These are phyloP conservation scores for Aphelocoma coerulescens DNA, from an alignment of 2,113 vertebrate species.

Conservation along the genomic window DNA sequence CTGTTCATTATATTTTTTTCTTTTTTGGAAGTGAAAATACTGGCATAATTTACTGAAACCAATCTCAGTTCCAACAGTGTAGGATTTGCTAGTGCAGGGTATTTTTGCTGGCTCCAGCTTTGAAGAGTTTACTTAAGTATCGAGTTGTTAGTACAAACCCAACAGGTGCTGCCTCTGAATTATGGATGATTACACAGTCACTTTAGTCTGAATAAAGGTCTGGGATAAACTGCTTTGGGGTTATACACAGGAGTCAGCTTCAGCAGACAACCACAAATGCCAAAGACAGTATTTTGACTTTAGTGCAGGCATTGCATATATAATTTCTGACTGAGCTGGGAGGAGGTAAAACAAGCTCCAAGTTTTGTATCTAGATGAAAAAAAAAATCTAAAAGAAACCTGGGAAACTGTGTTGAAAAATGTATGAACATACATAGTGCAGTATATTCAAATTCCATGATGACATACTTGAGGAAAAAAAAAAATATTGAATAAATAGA, in stretches of 20 bases:
- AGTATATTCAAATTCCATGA: background rate
- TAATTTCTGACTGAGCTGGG: background rate
- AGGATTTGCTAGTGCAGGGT: background rate
- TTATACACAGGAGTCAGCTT: background rate
- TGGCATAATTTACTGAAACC: background rate
- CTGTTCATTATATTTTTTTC: background rate
- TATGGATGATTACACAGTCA: background rate
- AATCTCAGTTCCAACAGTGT: background rate
- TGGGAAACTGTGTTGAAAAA: background rate
- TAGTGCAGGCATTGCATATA: background rate
- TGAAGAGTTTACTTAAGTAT: background rate
- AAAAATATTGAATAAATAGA: background rate
- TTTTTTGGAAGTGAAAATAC: background rate
- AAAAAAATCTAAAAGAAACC: background rate
- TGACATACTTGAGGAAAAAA: background rate
- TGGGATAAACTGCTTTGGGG: background rate
- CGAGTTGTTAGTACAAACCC: background rate
- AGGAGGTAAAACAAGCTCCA: background rate
- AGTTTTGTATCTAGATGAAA: background rate
- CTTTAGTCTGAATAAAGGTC: background rate
- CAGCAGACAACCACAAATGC: background rate
- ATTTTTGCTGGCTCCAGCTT: background rate
- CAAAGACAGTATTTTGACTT: background rate
- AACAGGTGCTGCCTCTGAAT: conserved; percentile 32
- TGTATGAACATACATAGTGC: background rate